Base-by-base conservation (phyloP, 2,113 vertebrate species). In the Rhea pennata region DNA sequence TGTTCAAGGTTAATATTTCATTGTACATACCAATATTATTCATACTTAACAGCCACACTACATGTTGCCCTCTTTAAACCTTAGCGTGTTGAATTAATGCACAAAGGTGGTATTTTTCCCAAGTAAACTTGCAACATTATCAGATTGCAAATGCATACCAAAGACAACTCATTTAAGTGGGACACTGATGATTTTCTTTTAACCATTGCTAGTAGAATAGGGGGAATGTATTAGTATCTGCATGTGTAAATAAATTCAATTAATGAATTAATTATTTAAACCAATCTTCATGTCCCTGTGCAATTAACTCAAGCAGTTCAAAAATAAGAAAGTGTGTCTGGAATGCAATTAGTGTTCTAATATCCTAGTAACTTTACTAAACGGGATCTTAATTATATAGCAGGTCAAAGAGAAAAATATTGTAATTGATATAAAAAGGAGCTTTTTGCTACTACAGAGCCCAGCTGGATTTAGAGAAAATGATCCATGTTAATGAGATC, bases 281-380 rank as follows among this genome's bases (percentile, higher is more conserved):
- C 29, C 56, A 59, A 59, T 59, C 31, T 59, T 59, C 26, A 59
- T 33, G 56, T 33, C 31, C 56, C 56, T 33, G 56, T 58, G 31
- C 56, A 97, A 98, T 98, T 97, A 98, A 97, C 97, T 95, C 92
- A 97, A 97, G 94, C 75, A 97, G 95, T 94, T 98, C 93, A 97
- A 86, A 97, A 98, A 96, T 96, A 97, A 97, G 93, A 94, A 95
- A 96, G 92, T 84, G 80, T 94, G 80, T 95, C 96, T 98, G 95
- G 96, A 98, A 98, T 97, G 92, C 86, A 98, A 97, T 98, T 98
- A 98, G 87, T 81, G 92, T 90, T 96, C 83, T 97, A 97, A 98
- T 97, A 97, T 84, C 92, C 74, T 97, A 94, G 94, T 95, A 98
- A 97, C 95, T 98, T 97, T 92, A 95, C 94, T 96, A 95, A 98